Evolutionary conservation across 2,888 invertebrate genomes (phyloP).

Genomic region (Lepas anatifera): DNA sequence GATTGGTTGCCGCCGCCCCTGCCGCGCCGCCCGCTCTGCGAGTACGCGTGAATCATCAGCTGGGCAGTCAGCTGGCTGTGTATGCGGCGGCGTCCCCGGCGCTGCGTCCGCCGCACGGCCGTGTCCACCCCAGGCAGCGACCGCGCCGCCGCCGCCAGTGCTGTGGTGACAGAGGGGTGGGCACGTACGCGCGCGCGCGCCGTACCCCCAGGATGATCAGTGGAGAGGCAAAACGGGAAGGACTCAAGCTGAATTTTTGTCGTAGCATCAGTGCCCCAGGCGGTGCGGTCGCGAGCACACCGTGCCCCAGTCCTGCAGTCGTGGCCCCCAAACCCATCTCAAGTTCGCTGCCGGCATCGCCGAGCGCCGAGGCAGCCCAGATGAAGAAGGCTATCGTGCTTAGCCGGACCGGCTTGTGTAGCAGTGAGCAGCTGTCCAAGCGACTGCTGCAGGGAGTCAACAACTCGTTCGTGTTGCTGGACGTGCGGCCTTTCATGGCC

Average conservation of each 20-base stretch:
- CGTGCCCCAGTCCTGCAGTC: neutral
- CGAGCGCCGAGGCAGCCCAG: neutral
- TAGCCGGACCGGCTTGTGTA: neutral
- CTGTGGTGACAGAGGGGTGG: neutral
- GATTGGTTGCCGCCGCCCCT: neutral
- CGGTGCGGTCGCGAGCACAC: neutral
- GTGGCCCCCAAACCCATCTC: neutral
- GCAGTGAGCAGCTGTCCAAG: neutral
- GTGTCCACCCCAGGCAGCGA: no score
- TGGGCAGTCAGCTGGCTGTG: neutral
- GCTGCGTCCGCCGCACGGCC: neutral
- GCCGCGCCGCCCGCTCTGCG: no score
- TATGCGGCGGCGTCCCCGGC: neutral
- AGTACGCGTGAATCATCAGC: neutral
- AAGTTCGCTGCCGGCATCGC: neutral
- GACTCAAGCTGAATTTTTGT: neutral
- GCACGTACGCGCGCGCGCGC: neutral
- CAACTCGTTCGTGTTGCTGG: slow-evolving; percentile 40
- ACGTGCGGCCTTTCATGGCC: slow-evolving; percentile 55
- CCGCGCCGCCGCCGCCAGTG: neutral
- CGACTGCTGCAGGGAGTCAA: neutral
- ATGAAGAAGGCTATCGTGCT: neutral
- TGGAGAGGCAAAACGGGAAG: neutral
- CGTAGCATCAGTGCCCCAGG: neutral
- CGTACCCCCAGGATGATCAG: neutral